Conservation (phyloP, 2,113 vertebrate species). For the Atherinomorus stipes region DNA sequence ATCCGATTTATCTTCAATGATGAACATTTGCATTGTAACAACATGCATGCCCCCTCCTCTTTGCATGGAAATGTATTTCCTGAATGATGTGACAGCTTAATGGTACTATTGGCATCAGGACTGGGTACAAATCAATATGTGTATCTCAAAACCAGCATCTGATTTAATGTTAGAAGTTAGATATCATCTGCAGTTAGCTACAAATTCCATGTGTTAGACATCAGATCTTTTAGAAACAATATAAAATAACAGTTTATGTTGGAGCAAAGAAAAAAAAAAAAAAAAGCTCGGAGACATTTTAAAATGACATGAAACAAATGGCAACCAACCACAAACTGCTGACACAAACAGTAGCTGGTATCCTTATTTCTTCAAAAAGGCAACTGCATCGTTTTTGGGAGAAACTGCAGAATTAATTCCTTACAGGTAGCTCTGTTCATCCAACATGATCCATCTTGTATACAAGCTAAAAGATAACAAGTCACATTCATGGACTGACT, state of each 20-base stretch:
- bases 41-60: slow-evolving; percentile 40
- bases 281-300: neutral
- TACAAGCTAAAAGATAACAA: neutral
- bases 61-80: slow-evolving; percentile 7
- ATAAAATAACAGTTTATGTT: slow-evolving; percentile 6
- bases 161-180: slow-evolving; percentile 20
- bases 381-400: neutral
- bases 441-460: neutral
- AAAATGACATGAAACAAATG: neutral
- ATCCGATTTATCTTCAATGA: slow-evolving; percentile 60
- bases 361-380: neutral
- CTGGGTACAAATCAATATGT: slow-evolving; percentile 9
- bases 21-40: slow-evolving; percentile 48
- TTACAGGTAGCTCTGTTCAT: slow-evolving; percentile 8
- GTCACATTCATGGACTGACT: slow-evolving; percentile 18
- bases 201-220: slow-evolving; percentile 15
- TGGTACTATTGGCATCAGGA: slow-evolving; percentile 2
- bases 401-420: neutral
- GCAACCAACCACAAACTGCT: slow-evolving; percentile 2
- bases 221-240: slow-evolving; percentile 18
- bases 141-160: slow-evolving; percentile 21
- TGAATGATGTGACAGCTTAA: slow-evolving; percentile 4
- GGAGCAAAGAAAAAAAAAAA: neutral
- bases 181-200: slow-evolving; percentile 14
- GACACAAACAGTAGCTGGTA: slow-evolving; percentile 9